Evolutionary conservation across 92 coral and sea anemone genomes (phyloP).

Genomic region (Siderastrea radians): DNA sequence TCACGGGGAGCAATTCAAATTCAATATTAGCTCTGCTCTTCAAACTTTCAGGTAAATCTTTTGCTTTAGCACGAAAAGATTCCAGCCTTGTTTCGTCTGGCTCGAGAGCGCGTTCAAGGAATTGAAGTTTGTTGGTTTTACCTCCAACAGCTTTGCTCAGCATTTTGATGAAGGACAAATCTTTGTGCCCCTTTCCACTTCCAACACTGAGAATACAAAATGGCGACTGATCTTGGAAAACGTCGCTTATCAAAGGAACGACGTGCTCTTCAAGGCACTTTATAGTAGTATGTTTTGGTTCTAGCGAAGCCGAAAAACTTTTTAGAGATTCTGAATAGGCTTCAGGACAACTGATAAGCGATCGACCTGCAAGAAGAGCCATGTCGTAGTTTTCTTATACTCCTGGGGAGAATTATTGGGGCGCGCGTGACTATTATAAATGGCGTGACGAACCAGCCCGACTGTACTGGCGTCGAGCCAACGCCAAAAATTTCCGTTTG

Average conservation of each 20-base stretch:
- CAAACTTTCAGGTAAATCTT: too few relatives aligned
- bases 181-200: conserved; percentile 13
- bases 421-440: too few relatives aligned
- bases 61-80: background rate
- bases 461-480: too few relatives aligned
- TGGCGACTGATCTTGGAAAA: background rate
- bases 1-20: conserved; percentile 17
- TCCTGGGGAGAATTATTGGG: too few relatives aligned
- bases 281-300: background rate
- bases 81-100: conserved; percentile 1
- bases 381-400: too few relatives aligned
- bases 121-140: background rate
- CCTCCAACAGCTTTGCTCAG: background rate
- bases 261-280: conserved; percentile 8
- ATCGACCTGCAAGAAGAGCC: background rate
- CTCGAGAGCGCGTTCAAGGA: background rate
- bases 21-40: background rate
- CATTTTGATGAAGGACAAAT: background rate
- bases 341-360: conserved; percentile 9
- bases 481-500: too few relatives aligned
- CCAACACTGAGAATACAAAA: conserved; percentile 29
- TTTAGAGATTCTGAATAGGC: background rate
- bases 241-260: background rate
- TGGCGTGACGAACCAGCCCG: too few relatives aligned
- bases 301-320: background rate